These are phyloP conservation scores for Phalangium opilio DNA, from an alignment of 2,888 invertebrate species.

Conservation along the genomic window DNA sequence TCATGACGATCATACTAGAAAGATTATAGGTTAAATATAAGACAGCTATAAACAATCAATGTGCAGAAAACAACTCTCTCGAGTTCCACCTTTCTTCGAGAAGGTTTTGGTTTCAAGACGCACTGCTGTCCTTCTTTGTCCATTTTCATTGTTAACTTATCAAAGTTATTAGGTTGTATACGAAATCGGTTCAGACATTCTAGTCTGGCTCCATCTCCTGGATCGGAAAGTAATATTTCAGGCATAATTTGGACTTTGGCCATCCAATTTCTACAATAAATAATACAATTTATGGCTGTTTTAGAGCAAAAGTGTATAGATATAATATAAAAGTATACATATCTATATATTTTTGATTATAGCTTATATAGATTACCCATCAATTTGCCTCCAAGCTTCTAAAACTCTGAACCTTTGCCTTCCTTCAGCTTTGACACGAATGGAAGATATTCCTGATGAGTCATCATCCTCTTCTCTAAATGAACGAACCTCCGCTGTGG, in stretches of 20 bases:
- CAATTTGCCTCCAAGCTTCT: conserved; percentile 32
- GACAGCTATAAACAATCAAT: too few species aligned
- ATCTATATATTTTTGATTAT: too few species aligned
- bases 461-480: conserved; percentile 38
- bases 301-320: too few species aligned
- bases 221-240: conserved; percentile 45
- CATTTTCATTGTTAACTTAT: conserved; percentile 4
- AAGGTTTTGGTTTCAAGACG: conserved; percentile 5
- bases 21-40: too few species aligned
- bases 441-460: conserved; percentile 37
- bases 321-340: too few species aligned
- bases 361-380: conserved; percentile 32
- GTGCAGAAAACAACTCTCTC: too few species aligned
- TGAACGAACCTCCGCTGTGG: conserved; percentile 49
- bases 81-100: conserved; percentile 12
- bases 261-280: background rate
- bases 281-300: background rate
- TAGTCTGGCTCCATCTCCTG: conserved; percentile 34
- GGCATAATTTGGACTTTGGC: conserved; percentile 51
- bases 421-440: conserved; percentile 50
- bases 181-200: conserved; percentile 13
- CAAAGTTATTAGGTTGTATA: conserved; percentile 7
- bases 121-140: conserved; percentile 2
- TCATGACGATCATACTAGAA: conserved; percentile 27
- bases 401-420: conserved; percentile 54